Conservation (phyloP, 2,797 vertebrate genomes). For the Pristis pectinata region DNA sequence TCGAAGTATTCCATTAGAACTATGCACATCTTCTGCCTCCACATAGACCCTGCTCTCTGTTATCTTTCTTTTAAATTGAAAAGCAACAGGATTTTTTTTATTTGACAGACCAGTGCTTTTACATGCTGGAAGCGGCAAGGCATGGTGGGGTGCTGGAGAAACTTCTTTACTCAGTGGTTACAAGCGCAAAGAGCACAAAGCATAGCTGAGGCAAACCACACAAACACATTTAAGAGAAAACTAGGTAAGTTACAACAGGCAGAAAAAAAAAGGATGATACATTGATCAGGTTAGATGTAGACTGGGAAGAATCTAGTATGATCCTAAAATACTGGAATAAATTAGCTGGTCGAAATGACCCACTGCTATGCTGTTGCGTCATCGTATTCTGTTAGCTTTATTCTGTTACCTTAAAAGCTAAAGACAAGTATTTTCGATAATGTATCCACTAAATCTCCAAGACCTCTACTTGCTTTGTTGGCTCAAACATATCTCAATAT, state of each 20-base stretch:
- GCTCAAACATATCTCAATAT: no score
- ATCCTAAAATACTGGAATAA: neutral
- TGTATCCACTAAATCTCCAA: neutral
- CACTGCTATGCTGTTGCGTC: no score
- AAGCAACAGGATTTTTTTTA: no score
- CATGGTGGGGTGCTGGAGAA: no score
- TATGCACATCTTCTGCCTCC: no score
- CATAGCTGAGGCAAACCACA: neutral
- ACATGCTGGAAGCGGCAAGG: no score
- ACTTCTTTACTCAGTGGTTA: no score
- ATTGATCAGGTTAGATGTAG: neutral
- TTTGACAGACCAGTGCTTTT: no score
- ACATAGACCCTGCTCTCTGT: no score
- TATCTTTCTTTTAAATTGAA: no score
- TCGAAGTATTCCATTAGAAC: no score
- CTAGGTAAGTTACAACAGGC: neutral
- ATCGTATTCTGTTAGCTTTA: neutral
- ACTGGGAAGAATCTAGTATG: neutral
- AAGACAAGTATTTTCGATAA: neutral
- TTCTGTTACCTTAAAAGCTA: neutral
- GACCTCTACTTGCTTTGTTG: neutral
- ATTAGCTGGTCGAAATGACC: neutral
- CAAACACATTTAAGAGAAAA: neutral
- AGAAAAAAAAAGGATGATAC: neutral
- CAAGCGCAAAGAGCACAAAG: neutral